phyloP scores from a whole-genome alignment of 2,113 vertebrate species.

The Syrrhaptes paradoxus region DNA sequence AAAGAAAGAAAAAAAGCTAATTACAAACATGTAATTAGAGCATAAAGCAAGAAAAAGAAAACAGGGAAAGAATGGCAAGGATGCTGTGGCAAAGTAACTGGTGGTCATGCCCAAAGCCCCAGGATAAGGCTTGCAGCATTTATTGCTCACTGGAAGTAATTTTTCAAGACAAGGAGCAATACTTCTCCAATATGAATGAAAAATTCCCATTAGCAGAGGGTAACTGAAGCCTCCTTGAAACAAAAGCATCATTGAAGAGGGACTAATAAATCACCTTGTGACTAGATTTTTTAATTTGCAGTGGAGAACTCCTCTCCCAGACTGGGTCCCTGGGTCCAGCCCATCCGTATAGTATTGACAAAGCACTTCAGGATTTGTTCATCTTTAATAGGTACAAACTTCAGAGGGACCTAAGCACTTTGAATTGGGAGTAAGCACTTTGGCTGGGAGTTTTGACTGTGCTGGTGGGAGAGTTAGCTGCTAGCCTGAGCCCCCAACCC shows the following conservation, averaged over 20 bases:
- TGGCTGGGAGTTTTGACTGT: not conserved
- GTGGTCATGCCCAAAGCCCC: conserved; percentile 38
- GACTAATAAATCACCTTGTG: conserved; percentile 20
- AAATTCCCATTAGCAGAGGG: conserved; percentile 40
- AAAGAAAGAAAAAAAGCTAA: conserved; percentile 7
- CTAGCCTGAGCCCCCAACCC: not conserved
- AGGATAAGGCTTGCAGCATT: conserved; percentile 10
- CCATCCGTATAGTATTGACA: not conserved
- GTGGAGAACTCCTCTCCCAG: not conserved
- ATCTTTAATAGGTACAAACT: not conserved
- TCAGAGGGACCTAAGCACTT: not conserved
- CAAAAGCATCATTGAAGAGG: conserved; percentile 17
- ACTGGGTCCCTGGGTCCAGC: not conserved
- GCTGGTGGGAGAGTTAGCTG: not conserved
- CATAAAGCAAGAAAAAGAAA: conserved; percentile 59
- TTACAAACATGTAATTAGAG: conserved; percentile 64
- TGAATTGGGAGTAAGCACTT: not conserved
- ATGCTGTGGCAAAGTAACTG: conserved; percentile 27
- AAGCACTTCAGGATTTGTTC: not conserved
- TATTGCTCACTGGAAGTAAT: conserved; percentile 24
- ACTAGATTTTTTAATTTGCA: conserved; percentile 12
- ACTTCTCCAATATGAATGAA: conserved; percentile 43
- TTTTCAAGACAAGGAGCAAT: conserved; percentile 56
- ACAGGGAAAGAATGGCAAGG: conserved; percentile 34
- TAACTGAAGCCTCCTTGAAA: conserved; percentile 40